Conservation (phyloP, 2,113 vertebrate species). For the Entomyzon cyanotis region DNA sequence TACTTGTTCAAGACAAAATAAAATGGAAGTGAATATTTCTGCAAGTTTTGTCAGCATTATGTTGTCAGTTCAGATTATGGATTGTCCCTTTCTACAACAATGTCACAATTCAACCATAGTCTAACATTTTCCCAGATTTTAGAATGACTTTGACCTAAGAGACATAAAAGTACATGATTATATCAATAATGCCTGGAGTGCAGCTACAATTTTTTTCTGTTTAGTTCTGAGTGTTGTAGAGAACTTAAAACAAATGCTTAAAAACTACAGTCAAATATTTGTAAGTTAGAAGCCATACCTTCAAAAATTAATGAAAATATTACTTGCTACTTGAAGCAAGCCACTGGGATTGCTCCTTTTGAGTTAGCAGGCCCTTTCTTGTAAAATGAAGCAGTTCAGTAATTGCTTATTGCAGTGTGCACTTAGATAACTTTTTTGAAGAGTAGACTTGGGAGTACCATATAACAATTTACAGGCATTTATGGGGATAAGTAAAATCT, state of each 20-base stretch:
- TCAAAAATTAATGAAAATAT: neutral
- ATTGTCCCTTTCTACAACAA: neutral
- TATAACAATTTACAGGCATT: neutral
- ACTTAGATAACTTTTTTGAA: neutral
- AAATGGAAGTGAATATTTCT: neutral
- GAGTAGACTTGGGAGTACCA: neutral
- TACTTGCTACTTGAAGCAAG: neutral
- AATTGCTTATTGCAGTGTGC: neutral
- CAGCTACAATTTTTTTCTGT: neutral
- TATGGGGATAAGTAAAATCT: neutral
- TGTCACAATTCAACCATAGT: neutral
- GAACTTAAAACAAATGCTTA: neutral
- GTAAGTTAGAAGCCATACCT: neutral
- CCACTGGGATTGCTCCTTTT: neutral
- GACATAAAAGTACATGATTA: neutral
- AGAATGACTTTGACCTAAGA: neutral
- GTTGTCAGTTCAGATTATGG: neutral
- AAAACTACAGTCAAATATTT: neutral
- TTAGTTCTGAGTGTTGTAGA: neutral
- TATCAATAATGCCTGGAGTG: neutral
- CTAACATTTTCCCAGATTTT: neutral
- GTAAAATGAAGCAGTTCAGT: neutral
- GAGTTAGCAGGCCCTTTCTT: neutral
- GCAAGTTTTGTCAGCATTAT: neutral
- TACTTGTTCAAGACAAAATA: neutral